A percentile compares a stretch with the other conserved stretches of the same genome.
Conservation (phyloP, 2,113 vertebrate species). For the Butorides virescens region DNA sequence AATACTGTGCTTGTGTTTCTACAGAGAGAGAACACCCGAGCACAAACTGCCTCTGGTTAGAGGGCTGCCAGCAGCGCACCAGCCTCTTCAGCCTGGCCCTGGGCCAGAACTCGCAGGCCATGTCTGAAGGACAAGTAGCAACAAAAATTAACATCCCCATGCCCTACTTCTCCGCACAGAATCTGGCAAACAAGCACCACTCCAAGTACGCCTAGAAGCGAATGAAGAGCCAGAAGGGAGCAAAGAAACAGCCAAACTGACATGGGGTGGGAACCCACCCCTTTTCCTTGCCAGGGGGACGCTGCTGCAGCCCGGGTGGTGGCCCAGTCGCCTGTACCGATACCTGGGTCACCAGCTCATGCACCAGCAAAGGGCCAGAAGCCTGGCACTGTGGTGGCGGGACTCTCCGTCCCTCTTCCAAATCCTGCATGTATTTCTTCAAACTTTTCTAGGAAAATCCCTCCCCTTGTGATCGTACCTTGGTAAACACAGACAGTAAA, state of each 20-base stretch:
- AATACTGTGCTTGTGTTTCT: not conserved
- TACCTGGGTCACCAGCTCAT: not conserved
- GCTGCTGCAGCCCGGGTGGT: not conserved
- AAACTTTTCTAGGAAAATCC: not conserved
- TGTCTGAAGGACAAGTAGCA: not conserved
- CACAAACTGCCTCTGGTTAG: not conserved
- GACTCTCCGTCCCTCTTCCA: not conserved
- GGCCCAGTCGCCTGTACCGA: not conserved
- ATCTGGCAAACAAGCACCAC: not conserved
- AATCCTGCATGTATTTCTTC: not conserved
- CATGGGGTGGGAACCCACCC: accelerated
- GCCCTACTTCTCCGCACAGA: not conserved
- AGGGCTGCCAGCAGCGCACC: not conserved
- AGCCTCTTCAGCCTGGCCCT: not conserved
- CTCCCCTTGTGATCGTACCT: not conserved
- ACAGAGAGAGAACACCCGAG: not conserved
- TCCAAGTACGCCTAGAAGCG: not conserved
- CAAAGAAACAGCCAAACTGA: not conserved
- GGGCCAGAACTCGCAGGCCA: not conserved
- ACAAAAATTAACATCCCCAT: not conserved
- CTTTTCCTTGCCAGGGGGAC: not conserved
- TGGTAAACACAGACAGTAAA: not conserved
- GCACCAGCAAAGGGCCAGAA: not conserved
- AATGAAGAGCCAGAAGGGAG: not conserved
- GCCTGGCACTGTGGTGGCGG: not conserved